Percentiles rank a stretch among this genome's conserved stretches.
Conservation (phyloP, 2,113 vertebrate species). For the Anser brachyrhynchus region DNA sequence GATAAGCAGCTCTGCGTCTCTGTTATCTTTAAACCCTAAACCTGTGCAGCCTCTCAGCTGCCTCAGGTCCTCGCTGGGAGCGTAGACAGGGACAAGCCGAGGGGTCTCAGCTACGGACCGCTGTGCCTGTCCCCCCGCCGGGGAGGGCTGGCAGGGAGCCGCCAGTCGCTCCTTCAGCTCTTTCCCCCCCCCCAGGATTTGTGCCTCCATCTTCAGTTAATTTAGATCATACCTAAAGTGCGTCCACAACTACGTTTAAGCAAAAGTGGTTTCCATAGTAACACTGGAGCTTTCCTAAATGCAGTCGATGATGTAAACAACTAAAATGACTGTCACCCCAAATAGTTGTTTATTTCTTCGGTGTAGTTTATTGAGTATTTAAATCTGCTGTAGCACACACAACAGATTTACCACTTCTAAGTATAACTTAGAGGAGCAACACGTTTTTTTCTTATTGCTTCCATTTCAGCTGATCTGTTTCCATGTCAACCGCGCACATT, state of each 20-base stretch:
- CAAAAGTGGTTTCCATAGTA: constrained; percentile 76
- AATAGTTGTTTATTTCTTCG: constrained; percentile 72
- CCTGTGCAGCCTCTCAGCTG: background rate
- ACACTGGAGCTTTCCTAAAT: constrained; percentile 75
- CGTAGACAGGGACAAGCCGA: fast-evolving
- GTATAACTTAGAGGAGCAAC: constrained; percentile 66
- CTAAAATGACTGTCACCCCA: constrained; percentile 64
- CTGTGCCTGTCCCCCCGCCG: background rate
- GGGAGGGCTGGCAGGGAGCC: background rate
- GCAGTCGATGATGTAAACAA: constrained; percentile 71
- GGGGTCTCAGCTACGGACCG: fast-evolving
- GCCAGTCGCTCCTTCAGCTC: background rate
- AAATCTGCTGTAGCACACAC: constrained; percentile 64
- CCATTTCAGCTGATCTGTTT: constrained; percentile 71
- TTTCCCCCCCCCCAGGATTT: constrained; percentile 20
- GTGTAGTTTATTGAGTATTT: constrained; percentile 61
- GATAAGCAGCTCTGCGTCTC: background rate
- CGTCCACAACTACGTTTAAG: constrained; percentile 72
- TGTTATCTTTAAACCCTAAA: background rate
- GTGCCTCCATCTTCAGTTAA: constrained; percentile 54
- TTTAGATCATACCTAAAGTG: constrained; percentile 68
- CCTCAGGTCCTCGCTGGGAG: background rate
- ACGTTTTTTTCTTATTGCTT: constrained; percentile 51
- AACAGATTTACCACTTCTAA: constrained; percentile 69
- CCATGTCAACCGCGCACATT: constrained; percentile 75